phyloP scores from a whole-genome alignment of 2,797 vertebrate genomes.

The Cyprinella venusta region DNA sequence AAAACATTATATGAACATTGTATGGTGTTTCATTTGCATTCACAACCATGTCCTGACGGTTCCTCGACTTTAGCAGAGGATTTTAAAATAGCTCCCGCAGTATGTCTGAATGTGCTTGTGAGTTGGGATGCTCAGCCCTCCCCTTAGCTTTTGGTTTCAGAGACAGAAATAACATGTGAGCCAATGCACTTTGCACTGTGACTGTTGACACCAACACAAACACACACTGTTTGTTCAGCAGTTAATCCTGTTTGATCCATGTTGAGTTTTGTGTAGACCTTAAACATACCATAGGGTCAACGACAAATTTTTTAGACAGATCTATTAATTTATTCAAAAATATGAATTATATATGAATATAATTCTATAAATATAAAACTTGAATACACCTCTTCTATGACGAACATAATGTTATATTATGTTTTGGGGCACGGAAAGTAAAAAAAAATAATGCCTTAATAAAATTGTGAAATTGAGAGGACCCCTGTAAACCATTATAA shows the following conservation, averaged over 20 bases:
- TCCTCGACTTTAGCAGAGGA: conserved; percentile 37
- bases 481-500: background rate
- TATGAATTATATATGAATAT: no score
- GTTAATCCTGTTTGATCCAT: conserved; percentile 20
- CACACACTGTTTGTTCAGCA: conserved; percentile 25
- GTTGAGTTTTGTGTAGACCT: background rate
- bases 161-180: conserved; percentile 63
- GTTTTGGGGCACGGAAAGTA: background rate
- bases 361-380: no score
- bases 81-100: conserved; percentile 61
- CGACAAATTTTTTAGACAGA: background rate
- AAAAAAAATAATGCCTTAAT: background rate
- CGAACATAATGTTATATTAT: background rate
- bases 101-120: conserved; percentile 42
- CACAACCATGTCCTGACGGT: conserved; percentile 40
- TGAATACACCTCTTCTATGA: background rate
- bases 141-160: conserved; percentile 44
- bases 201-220: conserved; percentile 33
- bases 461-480: background rate
- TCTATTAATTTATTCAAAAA: background rate
- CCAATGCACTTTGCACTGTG: conserved; percentile 45
- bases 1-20: conserved; percentile 26
- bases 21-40: conserved; percentile 29
- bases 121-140: conserved; percentile 50
- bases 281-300: conserved; percentile 3